Percentiles rank a stretch among this genome's conserved stretches.
Evolutionary conservation across 2,888 invertebrate species (phyloP).

Genomic region (Eupithecia centaureata): DNA sequence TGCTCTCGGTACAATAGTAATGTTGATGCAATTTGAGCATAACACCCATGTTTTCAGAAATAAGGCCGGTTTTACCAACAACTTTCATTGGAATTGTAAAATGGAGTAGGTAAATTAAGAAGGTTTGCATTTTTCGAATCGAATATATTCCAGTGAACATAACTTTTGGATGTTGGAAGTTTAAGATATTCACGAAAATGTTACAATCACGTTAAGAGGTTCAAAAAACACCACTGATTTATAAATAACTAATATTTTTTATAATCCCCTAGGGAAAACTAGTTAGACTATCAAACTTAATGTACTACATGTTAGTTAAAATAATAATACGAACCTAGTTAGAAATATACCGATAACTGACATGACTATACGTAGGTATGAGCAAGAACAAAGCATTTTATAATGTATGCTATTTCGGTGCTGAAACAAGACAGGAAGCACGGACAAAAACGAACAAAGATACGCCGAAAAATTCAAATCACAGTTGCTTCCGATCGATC

Average conservation of each 20-base stretch:
- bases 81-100: constrained; percentile 44
- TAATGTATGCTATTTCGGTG: constrained; percentile 12
- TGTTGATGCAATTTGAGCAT: constrained; percentile 68
- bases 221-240: background rate
- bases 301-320: background rate
- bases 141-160: constrained; percentile 8
- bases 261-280: background rate
- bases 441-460: constrained; percentile 63
- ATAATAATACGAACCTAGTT: background rate
- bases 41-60: constrained; percentile 76
- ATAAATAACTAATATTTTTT: background rate
- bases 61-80: constrained; percentile 55
- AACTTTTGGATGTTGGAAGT: background rate
- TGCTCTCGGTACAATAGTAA: constrained; percentile 67
- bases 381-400: constrained; percentile 21
- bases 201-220: background rate
- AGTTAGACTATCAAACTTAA: background rate
- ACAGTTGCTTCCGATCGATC: constrained; percentile 77
- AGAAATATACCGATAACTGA: background rate
- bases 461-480: constrained; percentile 74
- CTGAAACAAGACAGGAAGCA: constrained; percentile 54
- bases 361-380: background rate
- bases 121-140: constrained; percentile 7
- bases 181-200: background rate
- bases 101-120: constrained; percentile 25